A percentile compares a stretch with the other conserved stretches of the same genome.
Conservation (phyloP, 2,797 vertebrate genomes). For the Pipistrellus kuhlii region DNA sequence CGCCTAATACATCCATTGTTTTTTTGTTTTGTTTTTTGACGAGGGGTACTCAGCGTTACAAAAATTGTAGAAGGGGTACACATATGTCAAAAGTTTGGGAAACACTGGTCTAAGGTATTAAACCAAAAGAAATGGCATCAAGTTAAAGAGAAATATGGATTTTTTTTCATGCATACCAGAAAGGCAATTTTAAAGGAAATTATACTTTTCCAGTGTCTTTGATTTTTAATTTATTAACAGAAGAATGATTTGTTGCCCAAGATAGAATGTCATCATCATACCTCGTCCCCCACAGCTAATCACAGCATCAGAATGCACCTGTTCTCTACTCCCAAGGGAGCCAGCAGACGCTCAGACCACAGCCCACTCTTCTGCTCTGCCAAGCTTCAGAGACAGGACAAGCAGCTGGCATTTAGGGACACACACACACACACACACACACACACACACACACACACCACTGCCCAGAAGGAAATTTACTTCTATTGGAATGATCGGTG, state of each 20-base stretch:
- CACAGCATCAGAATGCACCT: not conserved
- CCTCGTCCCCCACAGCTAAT: not conserved
- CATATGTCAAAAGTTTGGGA: too few species aligned
- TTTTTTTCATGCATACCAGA: conserved; percentile 29
- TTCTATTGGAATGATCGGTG: conserved; percentile 10
- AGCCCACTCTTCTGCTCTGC: not conserved
- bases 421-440: not conserved
- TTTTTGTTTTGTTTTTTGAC: too few species aligned
- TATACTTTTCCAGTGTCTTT: not conserved
- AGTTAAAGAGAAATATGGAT: not conserved
- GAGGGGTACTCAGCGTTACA: too few species aligned
- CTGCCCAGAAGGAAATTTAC: not conserved
- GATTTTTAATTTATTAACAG: conserved; percentile 26
- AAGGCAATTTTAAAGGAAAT: conserved; percentile 53
- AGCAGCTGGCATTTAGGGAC: not conserved
- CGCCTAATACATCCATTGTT: too few species aligned
- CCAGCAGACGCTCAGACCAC: not conserved
- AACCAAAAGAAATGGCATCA: conserved; percentile 26
- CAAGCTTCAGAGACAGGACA: not conserved
- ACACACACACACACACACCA: not conserved
- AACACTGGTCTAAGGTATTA: not conserved
- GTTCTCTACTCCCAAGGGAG: not conserved
- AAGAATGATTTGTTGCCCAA: conserved; percentile 1
- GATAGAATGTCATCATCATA: not conserved
- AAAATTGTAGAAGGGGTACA: too few species aligned